Conservation (phyloP, 2,888 invertebrate species). For the Yponomeuta sedellus region DNA sequence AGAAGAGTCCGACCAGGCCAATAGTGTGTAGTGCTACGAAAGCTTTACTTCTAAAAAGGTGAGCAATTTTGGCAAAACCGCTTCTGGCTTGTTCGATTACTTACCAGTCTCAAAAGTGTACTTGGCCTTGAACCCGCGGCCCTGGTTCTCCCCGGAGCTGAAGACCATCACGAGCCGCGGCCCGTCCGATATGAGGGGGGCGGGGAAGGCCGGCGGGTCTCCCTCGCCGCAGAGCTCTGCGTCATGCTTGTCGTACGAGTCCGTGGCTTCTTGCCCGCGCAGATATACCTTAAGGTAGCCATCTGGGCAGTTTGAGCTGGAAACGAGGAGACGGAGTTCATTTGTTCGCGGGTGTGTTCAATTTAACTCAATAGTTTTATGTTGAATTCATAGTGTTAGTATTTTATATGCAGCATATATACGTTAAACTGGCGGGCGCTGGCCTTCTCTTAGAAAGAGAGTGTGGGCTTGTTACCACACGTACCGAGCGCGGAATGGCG, state of each 20-base stretch:
- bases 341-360: background rate
- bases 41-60: too few relatives aligned
- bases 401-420: too few relatives aligned
- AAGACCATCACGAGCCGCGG: slow-evolving; percentile 96
- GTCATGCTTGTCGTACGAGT: slow-evolving; percentile 95
- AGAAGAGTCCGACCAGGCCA: too few relatives aligned
- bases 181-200: slow-evolving; percentile 90
- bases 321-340: background rate
- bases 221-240: slow-evolving; percentile 91
- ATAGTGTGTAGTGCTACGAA: too few relatives aligned
- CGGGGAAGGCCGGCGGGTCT: slow-evolving; percentile 78
- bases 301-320: slow-evolving; percentile 83
- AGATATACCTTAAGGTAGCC: slow-evolving; percentile 94
- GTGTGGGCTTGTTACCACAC: too few relatives aligned
- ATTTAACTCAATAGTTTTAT: background rate
- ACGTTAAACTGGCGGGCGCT: too few relatives aligned
- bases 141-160: slow-evolving; percentile 93
- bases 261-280: slow-evolving; percentile 93
- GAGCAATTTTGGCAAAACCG: too few relatives aligned
- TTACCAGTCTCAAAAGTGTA: slow-evolving; percentile 90
- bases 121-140: slow-evolving; percentile 92
- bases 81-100: slow-evolving; percentile 13
- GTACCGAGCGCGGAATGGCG: too few relatives aligned
- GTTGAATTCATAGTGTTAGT: too few relatives aligned
- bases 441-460: too few relatives aligned